Evolutionary conservation across 2,113 vertebrate species (phyloP), one percentile per base, ranked within the genome.

Genomic region (Clarias gariepinus): DNA sequence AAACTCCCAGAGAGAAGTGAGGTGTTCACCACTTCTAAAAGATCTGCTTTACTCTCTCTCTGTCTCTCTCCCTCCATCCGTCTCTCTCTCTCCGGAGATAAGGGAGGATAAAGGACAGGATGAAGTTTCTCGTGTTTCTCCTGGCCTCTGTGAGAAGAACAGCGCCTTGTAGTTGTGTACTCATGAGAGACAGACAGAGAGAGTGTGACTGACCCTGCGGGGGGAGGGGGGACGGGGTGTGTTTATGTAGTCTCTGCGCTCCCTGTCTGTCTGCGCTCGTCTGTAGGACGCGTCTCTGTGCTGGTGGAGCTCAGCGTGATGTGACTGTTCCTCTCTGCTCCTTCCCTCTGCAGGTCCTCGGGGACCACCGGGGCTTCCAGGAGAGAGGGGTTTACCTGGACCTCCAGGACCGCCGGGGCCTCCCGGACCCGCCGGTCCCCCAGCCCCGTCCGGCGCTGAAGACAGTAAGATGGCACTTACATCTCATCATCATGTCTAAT

Each of bases 321-420:
- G 53, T 63, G 74, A 68, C 18, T 3, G n/a, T 33, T 80, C 23
- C 33, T 55, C 87, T 89, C 64, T 18, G 86, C 81, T 85, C 33
- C 87, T 83, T 83, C 80, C 84, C 94, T 94, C 94, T 81, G 92
- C 92, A 89, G 98, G 53, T 88, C 96, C 89, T 86, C 96, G 87
- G 83, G 97, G 97, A 63, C 95, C 94, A 3, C 96, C 95, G 0
- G 97, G 97, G 53, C 91, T 91, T 64, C 96, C 95, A 2, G 97
- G 97, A 90, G 96, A 97, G 77, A 96, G 92, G 85, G 97, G 97
- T 25, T 91, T 92, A 19, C 95, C 96, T 0, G 97, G 97, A 0
- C 96, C 91, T 18, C 94, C 95, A 0, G 95, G 95, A 0, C 95
- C 94, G 6, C 96, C 90, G 1, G 73, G 85, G 69, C 92, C 89